phyloP scores from a whole-genome alignment of 2,113 vertebrate genomes.

The Oryctolagus cuniculus region mOryCun1.1 NC_091442.1:105496001-105496500 shows the following conservation, averaged over 20 bases:
- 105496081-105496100: constrained; percentile 85
- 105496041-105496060: constrained; percentile 78
- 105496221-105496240: constrained; percentile 83
- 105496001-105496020: constrained; percentile 87
- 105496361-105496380: constrained; percentile 70
- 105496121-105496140: constrained; percentile 86
- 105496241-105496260: constrained; percentile 79
- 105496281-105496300: constrained; percentile 80
- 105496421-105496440: constrained; percentile 76
- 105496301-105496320: constrained; percentile 77
- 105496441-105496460: constrained; percentile 16
- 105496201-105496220: constrained; percentile 82
- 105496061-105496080: constrained; percentile 85
- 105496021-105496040: constrained; percentile 87
- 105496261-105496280: constrained; percentile 74
- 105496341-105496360: constrained; percentile 62
- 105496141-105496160: constrained; percentile 86
- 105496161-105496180: constrained; percentile 86
- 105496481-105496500: constrained; percentile 64
- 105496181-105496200: constrained; percentile 80
- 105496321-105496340: constrained; percentile 78
- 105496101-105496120: constrained; percentile 84
- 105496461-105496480: constrained; percentile 67
- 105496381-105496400: constrained; percentile 80
- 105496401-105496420: constrained; percentile 62